Evolutionary conservation across 2,113 vertebrate genomes (phyloP).

Genomic region (Sturnus vulgaris): DNA sequence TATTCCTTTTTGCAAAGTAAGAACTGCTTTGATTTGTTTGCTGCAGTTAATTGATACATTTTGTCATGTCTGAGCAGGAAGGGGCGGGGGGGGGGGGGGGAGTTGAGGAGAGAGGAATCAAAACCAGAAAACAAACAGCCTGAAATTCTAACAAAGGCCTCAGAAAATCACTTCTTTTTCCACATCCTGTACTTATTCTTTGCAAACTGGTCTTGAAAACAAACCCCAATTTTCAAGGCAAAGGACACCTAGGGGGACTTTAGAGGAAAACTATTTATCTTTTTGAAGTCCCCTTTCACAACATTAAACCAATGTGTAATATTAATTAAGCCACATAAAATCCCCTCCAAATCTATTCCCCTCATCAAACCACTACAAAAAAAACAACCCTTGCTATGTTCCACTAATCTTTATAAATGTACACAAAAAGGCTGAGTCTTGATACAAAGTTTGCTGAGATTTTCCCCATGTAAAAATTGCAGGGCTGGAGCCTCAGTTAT

Average conservation of each 20-base stretch:
- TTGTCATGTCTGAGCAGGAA: neutral
- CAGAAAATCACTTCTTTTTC: neutral
- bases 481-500: neutral
- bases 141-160: neutral
- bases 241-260: neutral
- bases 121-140: neutral
- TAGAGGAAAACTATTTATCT: neutral
- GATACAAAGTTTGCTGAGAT: neutral
- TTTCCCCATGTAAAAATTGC: neutral
- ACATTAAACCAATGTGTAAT: neutral
- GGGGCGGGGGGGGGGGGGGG: accelerated
- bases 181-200: neutral
- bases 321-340: neutral
- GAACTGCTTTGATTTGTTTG: neutral
- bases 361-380: neutral
- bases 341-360: neutral
- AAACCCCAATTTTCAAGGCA: neutral
- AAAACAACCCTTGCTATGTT: neutral
- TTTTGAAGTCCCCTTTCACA: neutral
- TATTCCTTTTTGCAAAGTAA: neutral
- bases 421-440: neutral
- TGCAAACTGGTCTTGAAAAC: neutral
- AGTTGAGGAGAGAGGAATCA: neutral
- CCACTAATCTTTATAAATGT: neutral
- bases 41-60: constrained; percentile 7